Percentiles rank a stretch among this genome's conserved stretches.
phyloP scores from a whole-genome alignment of 2,797 vertebrate genomes.

The Pogoniulus pusillus region DNA sequence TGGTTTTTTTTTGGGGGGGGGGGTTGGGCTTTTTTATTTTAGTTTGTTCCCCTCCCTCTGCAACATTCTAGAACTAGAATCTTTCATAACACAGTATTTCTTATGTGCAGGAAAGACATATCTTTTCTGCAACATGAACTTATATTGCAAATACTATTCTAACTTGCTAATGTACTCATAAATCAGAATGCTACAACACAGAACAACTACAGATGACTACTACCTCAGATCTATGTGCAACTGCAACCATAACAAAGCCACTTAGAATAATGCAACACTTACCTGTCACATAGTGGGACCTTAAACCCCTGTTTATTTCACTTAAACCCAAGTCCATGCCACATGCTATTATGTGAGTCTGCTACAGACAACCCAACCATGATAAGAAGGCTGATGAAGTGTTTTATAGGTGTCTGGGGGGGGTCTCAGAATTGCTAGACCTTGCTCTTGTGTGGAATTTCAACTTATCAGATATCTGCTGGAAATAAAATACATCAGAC shows the following conservation, averaged over 20 bases:
- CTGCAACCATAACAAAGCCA: neutral
- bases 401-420: no score
- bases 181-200: neutral
- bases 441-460: no score
- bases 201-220: neutral
- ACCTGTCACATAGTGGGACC: neutral
- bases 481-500: no score
- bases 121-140: neutral
- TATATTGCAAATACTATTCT: neutral
- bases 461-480: no score
- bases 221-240: neutral
- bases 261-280: neutral
- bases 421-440: no score
- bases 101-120: neutral
- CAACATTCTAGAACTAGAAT: neutral
- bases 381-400: no score
- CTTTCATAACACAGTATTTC: neutral
- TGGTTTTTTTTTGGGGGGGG: no score
- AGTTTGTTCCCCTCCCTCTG: no score
- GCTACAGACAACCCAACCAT: no score
- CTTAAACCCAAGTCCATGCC: neutral
- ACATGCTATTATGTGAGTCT: no score
- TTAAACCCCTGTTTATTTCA: neutral
- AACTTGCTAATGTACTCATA: neutral
- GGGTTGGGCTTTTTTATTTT: no score